Base-by-base conservation (phyloP, 2,113 vertebrate genomes). In the Protomyctophum bolini region DNA sequence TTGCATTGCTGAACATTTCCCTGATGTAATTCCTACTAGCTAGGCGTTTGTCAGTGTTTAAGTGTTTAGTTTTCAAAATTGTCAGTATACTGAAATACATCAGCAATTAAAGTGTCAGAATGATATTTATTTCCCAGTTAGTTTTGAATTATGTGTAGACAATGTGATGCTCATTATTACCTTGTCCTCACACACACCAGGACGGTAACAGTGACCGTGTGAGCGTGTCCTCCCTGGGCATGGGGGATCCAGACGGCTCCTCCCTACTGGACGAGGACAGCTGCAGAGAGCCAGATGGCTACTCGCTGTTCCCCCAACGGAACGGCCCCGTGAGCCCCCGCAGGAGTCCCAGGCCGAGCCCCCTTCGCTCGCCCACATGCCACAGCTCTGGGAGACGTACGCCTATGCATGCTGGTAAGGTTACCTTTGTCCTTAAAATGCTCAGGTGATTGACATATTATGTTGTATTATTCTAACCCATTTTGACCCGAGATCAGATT, bases 211-310 rank as follows among this genome's bases (percentile, higher is more conserved):
- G 94, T 68, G 96, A 98, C 82, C 90, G 88, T 74, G 86, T 95
- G 77, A 98, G 95, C 56, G 89, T 96, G 79, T 96, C 96, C 61
- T 97, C 95, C 41, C 87, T 95, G 76, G 94, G 94, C 72, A 90
- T 92, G 46, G 91, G 93, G 15, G 96, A 98, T 72, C 94, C 94
- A 21, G 97, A 98, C 83, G 92, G 92, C 72, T 87, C 92, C 72
- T 96, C 96, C 61, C 87, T 95, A 76, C 92, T 94, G 72, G 95
- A 98, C 70, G 95, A 97, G 67, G 96, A 95, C n/a, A 73, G 77
- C 57, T 90, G 89, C 67, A 88, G 90, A 59, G 95, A 94, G 46
- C 81, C 90, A 41, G 96, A 94, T 80, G 89, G 91, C 56, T 86
- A 68, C 0, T 14, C 87, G 54, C 77, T 92, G 74, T 95, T 92